These are phyloP conservation scores for Lumbricus terrestris DNA, from an alignment of 2,888 invertebrate species.

Conservation along the genomic window DNA sequence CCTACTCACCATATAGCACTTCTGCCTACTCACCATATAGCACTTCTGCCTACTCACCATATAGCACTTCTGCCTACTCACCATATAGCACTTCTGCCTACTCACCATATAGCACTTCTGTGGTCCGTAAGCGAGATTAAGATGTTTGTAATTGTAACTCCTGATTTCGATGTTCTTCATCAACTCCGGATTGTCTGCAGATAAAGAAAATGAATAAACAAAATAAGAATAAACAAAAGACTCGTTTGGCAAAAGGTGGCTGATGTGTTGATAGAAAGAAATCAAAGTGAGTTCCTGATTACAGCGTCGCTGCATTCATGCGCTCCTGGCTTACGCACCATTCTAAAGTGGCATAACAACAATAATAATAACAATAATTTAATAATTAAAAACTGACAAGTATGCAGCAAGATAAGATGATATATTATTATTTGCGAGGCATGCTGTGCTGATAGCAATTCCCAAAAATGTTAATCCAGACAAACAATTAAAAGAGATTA, in stretches of 20 bases:
- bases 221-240: not conserved
- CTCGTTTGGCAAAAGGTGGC: not conserved
- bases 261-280: no score
- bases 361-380: no score
- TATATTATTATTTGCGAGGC: no score
- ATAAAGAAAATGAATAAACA: not conserved
- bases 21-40: not conserved
- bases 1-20: not conserved
- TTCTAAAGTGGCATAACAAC: no score
- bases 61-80: not conserved
- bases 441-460: no score
- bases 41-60: not conserved
- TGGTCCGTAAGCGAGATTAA: constrained; percentile 85
- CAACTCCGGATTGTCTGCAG: constrained; percentile 30
- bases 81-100: not conserved
- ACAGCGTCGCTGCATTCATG: no score
- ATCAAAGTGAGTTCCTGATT: no score
- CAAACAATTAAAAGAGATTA: no score
- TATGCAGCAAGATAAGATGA: no score
- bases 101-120: constrained; percentile 77
- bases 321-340: no score
- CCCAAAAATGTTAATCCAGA: no score
- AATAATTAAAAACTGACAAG: no score
- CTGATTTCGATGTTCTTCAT: constrained; percentile 66
- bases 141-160: constrained; percentile 87